A percentile compares a stretch with the other conserved stretches of the same genome.
Conservation (phyloP, 2,888 invertebrate species). For the Mongoloraphidia duomilia region DNA sequence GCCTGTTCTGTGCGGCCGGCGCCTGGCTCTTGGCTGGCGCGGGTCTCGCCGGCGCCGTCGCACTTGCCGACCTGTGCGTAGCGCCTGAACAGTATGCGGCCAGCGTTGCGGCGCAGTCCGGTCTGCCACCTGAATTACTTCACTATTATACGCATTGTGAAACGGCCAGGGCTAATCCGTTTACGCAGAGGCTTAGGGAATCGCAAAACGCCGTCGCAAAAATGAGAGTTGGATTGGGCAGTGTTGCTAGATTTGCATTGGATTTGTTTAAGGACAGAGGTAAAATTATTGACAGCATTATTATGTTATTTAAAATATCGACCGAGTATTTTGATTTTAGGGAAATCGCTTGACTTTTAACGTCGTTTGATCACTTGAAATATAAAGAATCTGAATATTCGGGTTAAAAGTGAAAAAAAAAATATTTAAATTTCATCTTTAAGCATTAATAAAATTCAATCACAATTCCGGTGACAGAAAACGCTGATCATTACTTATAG, state of each 20-base stretch:
- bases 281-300: conserved; percentile 25
- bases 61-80: conserved; percentile 67
- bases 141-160: conserved; percentile 76
- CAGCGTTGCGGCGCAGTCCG: conserved; percentile 19
- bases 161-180: conserved; percentile 61
- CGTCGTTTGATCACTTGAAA: too few species aligned
- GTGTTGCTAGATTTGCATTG: conserved; percentile 22
- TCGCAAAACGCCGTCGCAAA: conserved; percentile 52
- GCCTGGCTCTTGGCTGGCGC: conserved; percentile 82
- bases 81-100: conserved; percentile 35
- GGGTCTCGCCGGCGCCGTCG: conserved; percentile 73
- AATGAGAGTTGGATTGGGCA: conserved; percentile 30
- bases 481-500: too few species aligned
- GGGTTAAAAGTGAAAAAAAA: too few species aligned
- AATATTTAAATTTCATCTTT: too few species aligned
- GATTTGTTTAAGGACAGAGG: conserved; percentile 25
- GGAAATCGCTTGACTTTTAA: too few species aligned
- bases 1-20: conserved; percentile 69
- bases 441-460: too few species aligned
- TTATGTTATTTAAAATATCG: too few species aligned
- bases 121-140: conserved; percentile 44
- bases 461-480: too few species aligned
- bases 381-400: too few species aligned
- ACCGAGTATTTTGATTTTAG: too few species aligned
- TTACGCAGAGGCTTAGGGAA: conserved; percentile 67